Conservation (phyloP, 2,888 invertebrate species). For the Leuctra nigra region DNA sequence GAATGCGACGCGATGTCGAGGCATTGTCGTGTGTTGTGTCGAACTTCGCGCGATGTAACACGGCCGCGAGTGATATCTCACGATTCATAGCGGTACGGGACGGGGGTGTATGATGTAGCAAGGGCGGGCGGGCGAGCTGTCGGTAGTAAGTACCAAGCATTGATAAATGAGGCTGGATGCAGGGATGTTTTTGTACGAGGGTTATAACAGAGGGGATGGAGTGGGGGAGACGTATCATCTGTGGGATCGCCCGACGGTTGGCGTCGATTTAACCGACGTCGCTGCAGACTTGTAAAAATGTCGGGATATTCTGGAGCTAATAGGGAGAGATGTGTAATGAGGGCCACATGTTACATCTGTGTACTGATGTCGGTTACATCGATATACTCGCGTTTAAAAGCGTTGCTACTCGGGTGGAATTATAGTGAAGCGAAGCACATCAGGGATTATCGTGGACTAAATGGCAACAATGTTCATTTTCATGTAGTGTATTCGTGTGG, state of each 20-base stretch:
- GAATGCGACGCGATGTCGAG: background rate
- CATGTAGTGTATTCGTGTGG: too few relatives aligned
- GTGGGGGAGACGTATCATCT: background rate
- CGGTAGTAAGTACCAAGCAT: conserved; percentile 22
- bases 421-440: too few relatives aligned
- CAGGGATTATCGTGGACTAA: too few relatives aligned
- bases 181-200: conserved; percentile 19
- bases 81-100: background rate
- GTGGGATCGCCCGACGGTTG: background rate
- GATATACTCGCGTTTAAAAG: too few relatives aligned
- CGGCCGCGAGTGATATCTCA: conserved; percentile 4
- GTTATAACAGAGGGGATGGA: background rate
- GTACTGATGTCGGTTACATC: too few relatives aligned
- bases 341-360: too few relatives aligned
- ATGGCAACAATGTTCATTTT: too few relatives aligned
- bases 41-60: conserved; percentile 8
- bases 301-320: too few relatives aligned
- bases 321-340: too few relatives aligned
- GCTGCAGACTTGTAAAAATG: too few relatives aligned
- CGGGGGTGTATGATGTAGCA: background rate
- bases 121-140: conserved; percentile 1
- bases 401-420: too few relatives aligned
- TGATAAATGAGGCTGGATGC: conserved; percentile 23
- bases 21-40: too few relatives aligned
- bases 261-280: background rate